Percentiles rank a stretch among this genome's conserved stretches.
Evolutionary conservation across 2,888 invertebrate species (phyloP).

Genomic region (Gisinianus flammeolus): DNA sequence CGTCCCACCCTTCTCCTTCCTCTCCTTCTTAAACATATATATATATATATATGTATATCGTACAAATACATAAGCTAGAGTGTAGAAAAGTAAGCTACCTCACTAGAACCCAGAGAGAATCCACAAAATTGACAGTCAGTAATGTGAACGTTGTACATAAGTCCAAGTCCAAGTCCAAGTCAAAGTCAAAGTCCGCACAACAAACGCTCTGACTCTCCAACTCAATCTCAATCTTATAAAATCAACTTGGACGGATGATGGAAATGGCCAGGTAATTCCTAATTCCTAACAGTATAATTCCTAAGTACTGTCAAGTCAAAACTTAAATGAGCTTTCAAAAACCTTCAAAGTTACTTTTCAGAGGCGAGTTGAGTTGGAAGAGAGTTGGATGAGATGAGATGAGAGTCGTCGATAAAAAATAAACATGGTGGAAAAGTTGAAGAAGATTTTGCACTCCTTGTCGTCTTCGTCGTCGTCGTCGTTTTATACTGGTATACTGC

Average conservation of each 20-base stretch:
- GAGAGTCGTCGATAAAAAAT: neutral
- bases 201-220: no score
- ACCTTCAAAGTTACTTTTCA: neutral
- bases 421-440: no score
- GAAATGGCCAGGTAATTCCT: neutral
- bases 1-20: neutral
- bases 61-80: neutral
- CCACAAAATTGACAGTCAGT: neutral
- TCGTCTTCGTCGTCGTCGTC: no score
- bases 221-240: no score
- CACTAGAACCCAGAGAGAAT: neutral
- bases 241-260: neutral
- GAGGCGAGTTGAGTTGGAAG: no score
- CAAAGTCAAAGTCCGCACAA: no score
- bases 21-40: neutral
- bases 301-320: no score
- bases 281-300: neutral
- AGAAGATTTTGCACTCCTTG: no score
- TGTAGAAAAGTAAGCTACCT: neutral
- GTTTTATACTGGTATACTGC: no score
- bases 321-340: neutral
- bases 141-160: neutral
- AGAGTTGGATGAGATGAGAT: no score
- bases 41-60: neutral
- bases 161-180: neutral